Conservation (phyloP, 2,888 invertebrate species). For the Synergus itoensis region DNA sequence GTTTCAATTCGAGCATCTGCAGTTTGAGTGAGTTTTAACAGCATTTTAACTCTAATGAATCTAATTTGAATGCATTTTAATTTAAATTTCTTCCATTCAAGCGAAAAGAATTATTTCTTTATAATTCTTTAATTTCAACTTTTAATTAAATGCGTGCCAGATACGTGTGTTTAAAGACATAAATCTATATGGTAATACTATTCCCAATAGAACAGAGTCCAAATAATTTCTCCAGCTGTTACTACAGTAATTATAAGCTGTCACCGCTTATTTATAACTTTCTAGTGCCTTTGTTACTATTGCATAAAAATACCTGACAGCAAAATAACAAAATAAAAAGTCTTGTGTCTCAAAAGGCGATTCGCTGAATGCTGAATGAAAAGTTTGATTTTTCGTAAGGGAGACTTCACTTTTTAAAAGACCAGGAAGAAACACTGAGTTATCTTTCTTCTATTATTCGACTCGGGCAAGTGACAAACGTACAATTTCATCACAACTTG, state of each 20-base stretch:
- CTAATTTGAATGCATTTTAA: neutral
- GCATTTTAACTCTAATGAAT: neutral
- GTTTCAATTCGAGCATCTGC: too few species aligned
- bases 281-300: neutral
- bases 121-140: neutral
- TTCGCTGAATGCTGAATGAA: neutral
- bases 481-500: neutral
- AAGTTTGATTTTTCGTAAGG: neutral
- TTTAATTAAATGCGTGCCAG: neutral
- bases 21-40: too few species aligned
- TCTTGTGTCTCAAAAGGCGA: neutral
- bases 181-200: neutral
- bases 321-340: neutral
- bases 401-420: neutral
- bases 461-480: constrained; percentile 10
- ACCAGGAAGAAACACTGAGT: neutral
- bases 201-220: neutral
- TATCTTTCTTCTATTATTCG: constrained; percentile 7
- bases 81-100: neutral
- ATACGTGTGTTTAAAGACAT: neutral
- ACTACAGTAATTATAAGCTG: neutral
- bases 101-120: neutral
- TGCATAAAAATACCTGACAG: neutral
- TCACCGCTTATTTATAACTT: too few species aligned
- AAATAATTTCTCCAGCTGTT: constrained; percentile 42